phyloP scores from a whole-genome alignment of 1,140 invertebrate species.

The Eupeodes corollae region DNA sequence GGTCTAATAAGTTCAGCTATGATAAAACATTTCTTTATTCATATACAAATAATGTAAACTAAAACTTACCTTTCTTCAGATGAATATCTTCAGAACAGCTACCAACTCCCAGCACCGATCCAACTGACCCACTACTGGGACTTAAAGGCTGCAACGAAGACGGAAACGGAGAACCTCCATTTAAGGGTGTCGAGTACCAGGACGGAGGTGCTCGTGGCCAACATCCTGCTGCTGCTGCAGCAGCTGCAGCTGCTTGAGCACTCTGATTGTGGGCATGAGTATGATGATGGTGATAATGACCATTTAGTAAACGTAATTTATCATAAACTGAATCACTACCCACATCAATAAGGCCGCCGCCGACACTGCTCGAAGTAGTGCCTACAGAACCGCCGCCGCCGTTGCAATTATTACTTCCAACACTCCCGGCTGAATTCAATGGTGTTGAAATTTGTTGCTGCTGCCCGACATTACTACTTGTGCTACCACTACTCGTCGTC shows the following conservation, averaged over 20 bases:
- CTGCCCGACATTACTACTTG: constrained; percentile 8
- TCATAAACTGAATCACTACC: constrained; percentile 66
- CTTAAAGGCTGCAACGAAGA: constrained; percentile 14
- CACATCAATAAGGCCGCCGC: constrained; percentile 38
- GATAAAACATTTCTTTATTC: too few relatives aligned
- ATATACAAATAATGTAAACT: too few relatives aligned
- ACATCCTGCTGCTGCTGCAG: constrained; percentile 18
- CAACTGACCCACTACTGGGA: constrained; percentile 5
- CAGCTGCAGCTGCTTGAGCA: constrained; percentile 4
- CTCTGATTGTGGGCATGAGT: background rate
- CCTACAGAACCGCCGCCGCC: background rate
- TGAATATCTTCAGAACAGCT: constrained; percentile 19
- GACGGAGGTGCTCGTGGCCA: constrained; percentile 18
- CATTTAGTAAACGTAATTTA: constrained; percentile 72
- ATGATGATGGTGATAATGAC: constrained; percentile 41
- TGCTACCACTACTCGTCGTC: constrained; percentile 14
- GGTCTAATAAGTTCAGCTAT: too few relatives aligned
- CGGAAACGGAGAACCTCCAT: constrained; percentile 1
- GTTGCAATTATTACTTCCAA: constrained; percentile 11
- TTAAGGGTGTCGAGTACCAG: constrained; percentile 27
- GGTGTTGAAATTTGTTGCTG: constrained; percentile 16
- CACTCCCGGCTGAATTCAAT: constrained; percentile 26
- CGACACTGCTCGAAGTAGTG: constrained; percentile 26
- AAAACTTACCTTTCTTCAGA: constrained; percentile 26
- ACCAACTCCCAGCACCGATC: constrained; percentile 3